Evolutionary conservation across 2,797 vertebrate genomes (phyloP).

Genomic region (Rhinatrema bivittatum): DNA sequence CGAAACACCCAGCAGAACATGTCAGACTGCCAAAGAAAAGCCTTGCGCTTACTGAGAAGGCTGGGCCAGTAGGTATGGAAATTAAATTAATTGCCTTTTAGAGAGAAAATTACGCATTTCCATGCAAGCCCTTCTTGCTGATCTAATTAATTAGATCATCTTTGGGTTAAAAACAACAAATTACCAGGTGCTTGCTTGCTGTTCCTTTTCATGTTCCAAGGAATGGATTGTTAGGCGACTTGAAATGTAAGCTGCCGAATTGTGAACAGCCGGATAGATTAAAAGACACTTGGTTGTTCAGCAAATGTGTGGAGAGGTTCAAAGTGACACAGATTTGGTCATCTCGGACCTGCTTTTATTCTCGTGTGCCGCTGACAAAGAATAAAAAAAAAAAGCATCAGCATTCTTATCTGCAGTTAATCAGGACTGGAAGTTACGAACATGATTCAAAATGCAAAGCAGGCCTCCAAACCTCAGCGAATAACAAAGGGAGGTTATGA

Average conservation of each 20-base stretch:
- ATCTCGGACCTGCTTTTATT: too few relatives aligned
- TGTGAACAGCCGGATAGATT: conserved; percentile 2
- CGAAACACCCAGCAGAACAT: conserved; percentile 34
- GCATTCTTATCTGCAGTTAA: too few relatives aligned
- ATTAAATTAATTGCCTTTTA: conserved; percentile 9
- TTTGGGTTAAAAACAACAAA: too few relatives aligned
- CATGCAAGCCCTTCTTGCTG: not conserved
- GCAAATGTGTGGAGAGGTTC: not conserved
- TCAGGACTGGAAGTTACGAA: too few relatives aligned
- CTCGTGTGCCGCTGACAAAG: too few relatives aligned
- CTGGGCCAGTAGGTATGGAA: not conserved
- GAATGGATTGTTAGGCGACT: not conserved
- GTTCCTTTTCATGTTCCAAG: not conserved
- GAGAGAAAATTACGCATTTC: not conserved
- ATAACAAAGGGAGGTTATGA: too few relatives aligned
- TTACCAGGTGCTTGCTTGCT: not conserved
- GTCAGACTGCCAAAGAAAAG: conserved; percentile 28
- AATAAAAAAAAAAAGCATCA: too few relatives aligned
- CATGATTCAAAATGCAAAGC: too few relatives aligned
- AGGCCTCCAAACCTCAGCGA: too few relatives aligned
- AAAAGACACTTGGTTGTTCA: conserved; percentile 4
- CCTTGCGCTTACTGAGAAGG: conserved; percentile 9
- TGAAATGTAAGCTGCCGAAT: conserved; percentile 9
- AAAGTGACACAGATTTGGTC: conserved; percentile 6
- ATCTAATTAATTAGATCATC: too few relatives aligned